Evolutionary conservation across 2,888 invertebrate genomes (phyloP), one percentile per base, ranked within the genome.

Genomic region (Tenodera sinensis): DNA sequence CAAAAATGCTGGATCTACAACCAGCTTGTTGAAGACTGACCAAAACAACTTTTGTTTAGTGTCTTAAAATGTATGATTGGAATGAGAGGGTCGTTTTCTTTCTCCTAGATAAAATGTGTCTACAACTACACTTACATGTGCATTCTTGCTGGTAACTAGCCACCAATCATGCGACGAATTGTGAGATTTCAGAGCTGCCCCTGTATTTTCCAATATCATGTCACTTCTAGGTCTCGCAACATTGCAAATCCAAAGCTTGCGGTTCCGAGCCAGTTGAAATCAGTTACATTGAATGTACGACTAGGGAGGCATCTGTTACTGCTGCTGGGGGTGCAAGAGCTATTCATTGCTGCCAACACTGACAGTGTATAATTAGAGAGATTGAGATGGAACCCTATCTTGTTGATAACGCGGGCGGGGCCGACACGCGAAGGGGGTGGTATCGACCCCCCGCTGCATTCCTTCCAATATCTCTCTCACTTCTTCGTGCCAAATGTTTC

Each of bases 361-460:
- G 86, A 30, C 86, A 81, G 86, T 30, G 15, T 87, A 27, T 87
- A 87, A 87, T 87, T 87, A 87, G 47, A 15, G 30, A 87, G 86
- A 81, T 87, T 81, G 86, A 87, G 86, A 87, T 71, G 86, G 81
- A 30, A 87, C 86, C 81, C 27, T 27, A 85, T n/a, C 47, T 14
- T 28, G 85, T 71, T 71, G 54, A 71, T 71, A 71, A 71, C 54
- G 20, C 30, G 86, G 86, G 30, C 81, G 81, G 30, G 30, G 28
- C 14, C 30, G 9, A 28, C 86, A 87, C 86, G 86, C 86, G 86
- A 87, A 30, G 86, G 28, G 54, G 86, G 86, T 87, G 86, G 54
- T 87, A 87, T 30, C 28, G 85, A 54, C n/a, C n/a, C 85, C 54
- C 54, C 85, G n/a, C 47, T 27, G 54, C 25, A 42, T 42, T 54